A percentile compares a stretch with the other conserved stretches of the same genome.
These are phyloP conservation scores for Drosophila incognita DNA, from an alignment of 2,888 invertebrate genomes.

Conservation along the genomic window DNA sequence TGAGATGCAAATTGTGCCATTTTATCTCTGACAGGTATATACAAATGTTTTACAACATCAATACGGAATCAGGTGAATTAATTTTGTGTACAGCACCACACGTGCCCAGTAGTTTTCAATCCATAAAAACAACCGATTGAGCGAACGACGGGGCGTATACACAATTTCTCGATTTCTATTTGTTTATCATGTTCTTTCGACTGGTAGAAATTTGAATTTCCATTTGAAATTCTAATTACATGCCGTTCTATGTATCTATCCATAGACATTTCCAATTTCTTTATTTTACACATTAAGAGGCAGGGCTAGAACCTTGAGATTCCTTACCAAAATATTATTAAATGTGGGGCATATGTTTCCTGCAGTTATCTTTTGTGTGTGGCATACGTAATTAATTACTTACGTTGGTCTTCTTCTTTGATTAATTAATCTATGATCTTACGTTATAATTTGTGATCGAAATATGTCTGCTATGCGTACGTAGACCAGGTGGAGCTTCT, in stretches of 20 bases:
- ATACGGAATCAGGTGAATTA: conserved; percentile 38
- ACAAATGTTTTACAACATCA: conserved; percentile 25
- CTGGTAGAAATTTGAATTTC: conserved; percentile 42
- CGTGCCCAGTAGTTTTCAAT: conserved; percentile 41
- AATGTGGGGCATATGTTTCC: conserved; percentile 19
- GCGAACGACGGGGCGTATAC: conserved; percentile 38
- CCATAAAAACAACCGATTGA: conserved; percentile 24
- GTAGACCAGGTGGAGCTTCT: conserved; percentile 42
- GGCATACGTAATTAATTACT: not conserved
- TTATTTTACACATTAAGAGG: conserved; percentile 10
- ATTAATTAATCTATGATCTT: not conserved
- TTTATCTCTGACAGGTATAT: conserved; percentile 36
- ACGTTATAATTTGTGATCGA: not conserved
- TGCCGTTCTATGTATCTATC: conserved; percentile 7
- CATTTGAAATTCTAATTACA: conserved; percentile 56
- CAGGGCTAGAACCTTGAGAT: conserved; percentile 30
- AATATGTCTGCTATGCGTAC: not conserved
- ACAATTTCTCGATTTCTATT: conserved; percentile 35
- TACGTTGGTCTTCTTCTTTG: conserved; percentile 9
- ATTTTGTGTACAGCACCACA: conserved; percentile 44
- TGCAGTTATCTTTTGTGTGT: not conserved
- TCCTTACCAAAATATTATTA: conserved; percentile 5
- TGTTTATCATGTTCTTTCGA: conserved; percentile 46
- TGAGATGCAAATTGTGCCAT: conserved; percentile 24
- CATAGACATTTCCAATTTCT: not conserved